Percentiles rank a stretch among this genome's conserved stretches.
Evolutionary conservation across 2,797 vertebrate genomes (phyloP).

Genomic region (Danio kyathit): DNA sequence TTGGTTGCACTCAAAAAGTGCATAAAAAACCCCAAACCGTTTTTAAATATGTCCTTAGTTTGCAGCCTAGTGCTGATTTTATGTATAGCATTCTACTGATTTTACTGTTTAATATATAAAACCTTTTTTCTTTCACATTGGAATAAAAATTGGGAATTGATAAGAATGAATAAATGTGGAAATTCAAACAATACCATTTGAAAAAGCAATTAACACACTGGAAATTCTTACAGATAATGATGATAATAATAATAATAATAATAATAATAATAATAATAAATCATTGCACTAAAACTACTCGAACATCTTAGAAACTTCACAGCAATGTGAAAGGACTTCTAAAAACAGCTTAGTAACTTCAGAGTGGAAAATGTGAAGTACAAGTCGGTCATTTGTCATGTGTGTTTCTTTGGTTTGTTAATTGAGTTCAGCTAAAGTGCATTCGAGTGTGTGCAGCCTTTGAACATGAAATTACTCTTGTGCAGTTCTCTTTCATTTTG

Average conservation of each 20-base stretch:
- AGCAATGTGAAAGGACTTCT: neutral
- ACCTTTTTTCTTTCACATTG: too few relatives aligned
- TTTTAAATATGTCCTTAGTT: too few relatives aligned
- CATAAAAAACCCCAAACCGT: too few relatives aligned
- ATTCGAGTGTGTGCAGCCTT: constrained; percentile 5
- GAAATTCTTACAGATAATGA: neutral
- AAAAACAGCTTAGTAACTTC: too few relatives aligned
- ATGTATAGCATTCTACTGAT: too few relatives aligned
- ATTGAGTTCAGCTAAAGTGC: constrained; percentile 39
- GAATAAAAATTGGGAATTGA: too few relatives aligned
- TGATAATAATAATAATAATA: neutral
- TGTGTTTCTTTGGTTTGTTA: constrained; percentile 1
- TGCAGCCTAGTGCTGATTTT: too few relatives aligned
- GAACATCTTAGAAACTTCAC: neutral
- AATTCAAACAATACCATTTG: neutral
- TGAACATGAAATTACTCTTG: constrained; percentile 41
- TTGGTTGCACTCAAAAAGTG: too few relatives aligned
- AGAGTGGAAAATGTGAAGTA: neutral
- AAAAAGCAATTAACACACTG: neutral
- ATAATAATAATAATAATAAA: neutral
- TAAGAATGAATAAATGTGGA: too few relatives aligned
- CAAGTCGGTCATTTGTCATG: neutral
- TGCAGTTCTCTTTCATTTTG: constrained; percentile 50
- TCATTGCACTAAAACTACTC: neutral
- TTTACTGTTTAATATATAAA: too few relatives aligned